Percentiles rank a stretch among this genome's conserved stretches.
phyloP scores from a whole-genome alignment of 2,797 vertebrate genomes.

The Acestrorhynchus altus region DNA sequence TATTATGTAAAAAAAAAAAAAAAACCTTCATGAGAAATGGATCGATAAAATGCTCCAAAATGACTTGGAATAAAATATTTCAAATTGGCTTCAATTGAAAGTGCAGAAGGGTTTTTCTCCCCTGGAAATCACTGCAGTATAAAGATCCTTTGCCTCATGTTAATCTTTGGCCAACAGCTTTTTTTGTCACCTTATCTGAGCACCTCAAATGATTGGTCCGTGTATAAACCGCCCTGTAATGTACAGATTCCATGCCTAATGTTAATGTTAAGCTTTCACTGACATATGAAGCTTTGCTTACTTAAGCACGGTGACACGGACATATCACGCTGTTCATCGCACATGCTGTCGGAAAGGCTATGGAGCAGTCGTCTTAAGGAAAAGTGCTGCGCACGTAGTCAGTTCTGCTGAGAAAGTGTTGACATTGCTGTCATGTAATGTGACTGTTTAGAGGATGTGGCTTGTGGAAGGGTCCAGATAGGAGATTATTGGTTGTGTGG shows the following conservation, averaged over 20 bases:
- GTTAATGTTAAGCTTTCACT: background rate
- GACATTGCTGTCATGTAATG: conserved; percentile 37
- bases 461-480: conserved; percentile 46
- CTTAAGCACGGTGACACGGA: background rate
- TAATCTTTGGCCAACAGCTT: background rate
- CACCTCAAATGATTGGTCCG: background rate
- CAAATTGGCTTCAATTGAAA: too few relatives aligned
- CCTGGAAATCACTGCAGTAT: background rate
- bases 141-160: background rate
- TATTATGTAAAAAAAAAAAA: too few relatives aligned
- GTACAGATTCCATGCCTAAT: background rate
- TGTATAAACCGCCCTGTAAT: background rate
- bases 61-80: too few relatives aligned
- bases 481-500: conserved; percentile 46
- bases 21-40: too few relatives aligned
- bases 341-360: conserved; percentile 37
- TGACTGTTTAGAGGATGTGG: conserved; percentile 28
- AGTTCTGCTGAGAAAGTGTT: conserved; percentile 44
- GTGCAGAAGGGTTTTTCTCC: too few relatives aligned
- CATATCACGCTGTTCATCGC: conserved; percentile 32
- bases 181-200: too few relatives aligned
- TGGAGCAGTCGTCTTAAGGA: conserved; percentile 29
- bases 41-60: too few relatives aligned
- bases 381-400: conserved; percentile 22
- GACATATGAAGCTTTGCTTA: conserved; percentile 4